A percentile compares a stretch with the other conserved stretches of the same genome.
These are phyloP conservation scores for Trematomus bernacchii DNA, from an alignment of 2,797 vertebrate species.

Conservation along the genomic window DNA sequence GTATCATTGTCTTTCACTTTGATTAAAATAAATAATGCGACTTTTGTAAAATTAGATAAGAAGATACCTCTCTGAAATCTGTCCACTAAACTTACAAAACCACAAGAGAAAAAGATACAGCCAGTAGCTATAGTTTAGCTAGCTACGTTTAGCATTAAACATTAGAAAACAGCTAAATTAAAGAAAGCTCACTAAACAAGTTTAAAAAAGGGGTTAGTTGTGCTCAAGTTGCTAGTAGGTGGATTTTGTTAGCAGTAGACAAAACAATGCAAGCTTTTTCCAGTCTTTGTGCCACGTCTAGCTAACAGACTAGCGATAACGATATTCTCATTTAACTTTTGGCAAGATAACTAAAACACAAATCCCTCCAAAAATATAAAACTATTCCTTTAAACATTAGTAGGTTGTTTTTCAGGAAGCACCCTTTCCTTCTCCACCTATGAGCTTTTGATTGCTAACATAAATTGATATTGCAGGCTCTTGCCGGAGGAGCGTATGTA, in stretches of 20 bases:
- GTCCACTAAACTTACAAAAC: no score
- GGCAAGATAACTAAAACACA: neutral
- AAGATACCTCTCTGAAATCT: neutral
- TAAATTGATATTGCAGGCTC: conserved; percentile 78
- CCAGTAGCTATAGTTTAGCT: no score
- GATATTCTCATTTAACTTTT: conserved; percentile 13
- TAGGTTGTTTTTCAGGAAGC: conserved; percentile 48
- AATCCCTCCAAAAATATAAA: conserved; percentile 6
- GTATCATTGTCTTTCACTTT: no score
- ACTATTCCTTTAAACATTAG: conserved; percentile 29
- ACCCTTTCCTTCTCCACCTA: conserved; percentile 58
- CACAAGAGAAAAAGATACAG: no score
- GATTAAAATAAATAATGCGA: no score
- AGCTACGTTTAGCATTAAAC: no score
- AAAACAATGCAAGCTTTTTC: neutral
- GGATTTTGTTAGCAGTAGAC: neutral
- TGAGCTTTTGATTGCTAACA: conserved; percentile 76
- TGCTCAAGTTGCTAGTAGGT: no score
- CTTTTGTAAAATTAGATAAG: no score
- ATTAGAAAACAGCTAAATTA: no score
- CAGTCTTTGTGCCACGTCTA: neutral
- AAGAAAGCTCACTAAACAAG: neutral
- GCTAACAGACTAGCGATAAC: neutral
- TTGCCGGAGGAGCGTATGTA: conserved; percentile 52
- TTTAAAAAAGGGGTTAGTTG: no score